Evolutionary conservation across 2,888 invertebrate species (phyloP).

Genomic region (Cryptus armator): DNA sequence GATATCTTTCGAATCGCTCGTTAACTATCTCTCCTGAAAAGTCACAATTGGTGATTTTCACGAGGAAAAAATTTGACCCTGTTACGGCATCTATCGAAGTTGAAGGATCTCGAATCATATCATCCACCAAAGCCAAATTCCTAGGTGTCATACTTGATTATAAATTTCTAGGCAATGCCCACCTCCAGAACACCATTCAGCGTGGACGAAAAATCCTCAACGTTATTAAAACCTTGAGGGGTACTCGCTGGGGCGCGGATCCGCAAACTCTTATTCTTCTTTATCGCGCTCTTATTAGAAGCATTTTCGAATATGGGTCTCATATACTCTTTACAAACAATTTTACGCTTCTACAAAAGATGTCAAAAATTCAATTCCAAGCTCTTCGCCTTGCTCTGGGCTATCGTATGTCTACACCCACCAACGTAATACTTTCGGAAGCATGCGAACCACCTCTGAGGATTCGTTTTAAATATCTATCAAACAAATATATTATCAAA

Average conservation of each 20-base stretch:
- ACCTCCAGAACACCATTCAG: background rate
- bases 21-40: background rate
- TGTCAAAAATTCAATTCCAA: constrained; percentile 18
- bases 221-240: constrained; percentile 21
- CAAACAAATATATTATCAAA: background rate
- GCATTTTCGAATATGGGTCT: constrained; percentile 22
- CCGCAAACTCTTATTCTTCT: constrained; percentile 10
- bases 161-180: background rate
- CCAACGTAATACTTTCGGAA: background rate
- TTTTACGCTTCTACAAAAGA: background rate
- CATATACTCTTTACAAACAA: background rate
- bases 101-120: background rate
- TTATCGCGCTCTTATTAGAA: constrained; percentile 18
- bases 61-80: constrained; percentile 13
- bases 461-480: background rate
- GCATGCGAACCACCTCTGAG: background rate
- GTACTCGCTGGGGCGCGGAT: constrained; percentile 25
- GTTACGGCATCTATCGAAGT: background rate
- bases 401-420: constrained; percentile 4
- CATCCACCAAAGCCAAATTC: background rate
- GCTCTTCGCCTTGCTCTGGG: constrained; percentile 3
- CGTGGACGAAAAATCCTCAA: background rate
- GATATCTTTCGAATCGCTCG: background rate
- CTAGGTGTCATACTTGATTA: constrained; percentile 24
- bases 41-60: background rate